These are phyloP conservation scores for Lethrus apterus DNA, from an alignment of 1,140 invertebrate genomes.

Conservation along the genomic window DNA sequence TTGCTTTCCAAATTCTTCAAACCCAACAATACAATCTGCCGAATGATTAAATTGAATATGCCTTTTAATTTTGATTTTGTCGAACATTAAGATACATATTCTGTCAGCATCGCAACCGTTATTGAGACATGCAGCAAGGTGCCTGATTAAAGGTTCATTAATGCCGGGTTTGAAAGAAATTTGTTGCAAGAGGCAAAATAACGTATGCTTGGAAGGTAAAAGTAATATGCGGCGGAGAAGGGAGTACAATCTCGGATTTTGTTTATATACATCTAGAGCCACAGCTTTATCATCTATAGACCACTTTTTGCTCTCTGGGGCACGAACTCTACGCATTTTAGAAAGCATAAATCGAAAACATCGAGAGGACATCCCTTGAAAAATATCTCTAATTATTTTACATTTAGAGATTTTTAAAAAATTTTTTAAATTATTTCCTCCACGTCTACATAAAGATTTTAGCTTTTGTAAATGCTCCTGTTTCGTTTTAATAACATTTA, in stretches of 20 bases:
- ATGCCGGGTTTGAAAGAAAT: not conserved
- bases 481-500: no score
- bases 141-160: not conserved
- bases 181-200: not conserved
- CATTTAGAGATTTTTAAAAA: no score
- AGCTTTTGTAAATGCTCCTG: no score
- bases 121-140: not conserved
- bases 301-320: not conserved
- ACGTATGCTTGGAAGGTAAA: not conserved
- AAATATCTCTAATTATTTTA: no score
- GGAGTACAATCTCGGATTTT: not conserved
- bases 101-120: conserved; percentile 1
- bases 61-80: conserved; percentile 1
- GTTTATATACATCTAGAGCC: not conserved
- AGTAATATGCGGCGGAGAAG: not conserved
- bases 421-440: no score
- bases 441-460: no score
- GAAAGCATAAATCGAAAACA: no score
- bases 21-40: not conserved
- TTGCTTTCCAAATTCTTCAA: conserved; percentile 2
- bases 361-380: no score
- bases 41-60: not conserved
- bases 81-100: not conserved
- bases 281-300: not conserved
- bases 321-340: no score